Evolutionary conservation across 2,888 invertebrate species (phyloP).

Genomic region (Euspilapteryx auroguttella): DNA sequence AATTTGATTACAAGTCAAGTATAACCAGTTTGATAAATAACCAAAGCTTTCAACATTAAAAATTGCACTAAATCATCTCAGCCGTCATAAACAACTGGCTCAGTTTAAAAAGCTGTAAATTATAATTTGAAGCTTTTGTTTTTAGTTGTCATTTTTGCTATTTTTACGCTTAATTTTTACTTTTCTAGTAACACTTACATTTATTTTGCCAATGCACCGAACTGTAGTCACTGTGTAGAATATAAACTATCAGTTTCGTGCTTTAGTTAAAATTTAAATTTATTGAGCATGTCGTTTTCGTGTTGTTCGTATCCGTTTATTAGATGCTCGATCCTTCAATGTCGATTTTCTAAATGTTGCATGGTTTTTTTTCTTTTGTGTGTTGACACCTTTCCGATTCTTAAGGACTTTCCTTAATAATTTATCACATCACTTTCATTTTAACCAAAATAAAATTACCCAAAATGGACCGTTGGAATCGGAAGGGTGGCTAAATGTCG

Average conservation of each 20-base stretch:
- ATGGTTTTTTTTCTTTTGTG: conserved; percentile 38
- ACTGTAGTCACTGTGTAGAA: conserved; percentile 5
- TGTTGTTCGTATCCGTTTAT: conserved; percentile 28
- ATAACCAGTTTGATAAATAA: conserved; percentile 41
- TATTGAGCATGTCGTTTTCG: conserved; percentile 39
- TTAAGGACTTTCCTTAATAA: neutral
- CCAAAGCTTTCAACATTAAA: conserved; percentile 36
- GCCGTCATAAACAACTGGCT: conserved; percentile 35
- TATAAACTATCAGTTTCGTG: conserved; percentile 2
- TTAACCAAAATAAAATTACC: neutral
- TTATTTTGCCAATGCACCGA: conserved; percentile 10
- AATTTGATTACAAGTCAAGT: conserved; percentile 45
- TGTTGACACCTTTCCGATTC: too few species aligned
- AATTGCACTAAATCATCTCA: conserved; percentile 28
- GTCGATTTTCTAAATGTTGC: conserved; percentile 29
- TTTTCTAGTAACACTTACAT: conserved; percentile 40
- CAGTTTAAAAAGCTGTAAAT: conserved; percentile 36
- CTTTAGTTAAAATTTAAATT: conserved; percentile 14
- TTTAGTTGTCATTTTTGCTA: conserved; percentile 36
- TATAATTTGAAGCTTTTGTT: conserved; percentile 43
- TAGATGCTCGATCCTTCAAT: conserved; percentile 32
- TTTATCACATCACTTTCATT: neutral
- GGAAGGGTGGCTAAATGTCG: conserved; percentile 12
- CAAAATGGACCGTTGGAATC: neutral
- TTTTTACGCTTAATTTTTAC: conserved; percentile 35